Evolutionary conservation across 2,888 invertebrate species (phyloP).

Genomic region (Philereme vetulata): DNA sequence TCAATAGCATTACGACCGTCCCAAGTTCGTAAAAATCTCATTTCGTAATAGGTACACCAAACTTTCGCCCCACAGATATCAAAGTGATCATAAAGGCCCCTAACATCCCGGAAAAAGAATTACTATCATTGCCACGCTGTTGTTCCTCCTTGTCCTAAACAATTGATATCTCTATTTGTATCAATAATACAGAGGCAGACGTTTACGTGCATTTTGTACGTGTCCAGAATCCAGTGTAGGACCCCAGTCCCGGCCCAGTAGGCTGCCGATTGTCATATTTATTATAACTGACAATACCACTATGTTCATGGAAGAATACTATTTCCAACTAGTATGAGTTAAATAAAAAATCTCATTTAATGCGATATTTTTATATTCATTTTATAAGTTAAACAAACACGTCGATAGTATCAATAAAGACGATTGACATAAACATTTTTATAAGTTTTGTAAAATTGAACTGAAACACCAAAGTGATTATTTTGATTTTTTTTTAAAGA

Average conservation of each 20-base stretch:
- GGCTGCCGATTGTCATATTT: slow-evolving; percentile 53
- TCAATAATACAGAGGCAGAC: slow-evolving; percentile 80
- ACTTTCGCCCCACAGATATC: slow-evolving; percentile 58
- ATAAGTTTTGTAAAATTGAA: no score
- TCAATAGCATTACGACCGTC: slow-evolving; percentile 57
- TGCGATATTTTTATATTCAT: no score
- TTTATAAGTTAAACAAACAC: no score
- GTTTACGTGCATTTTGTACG: slow-evolving; percentile 78
- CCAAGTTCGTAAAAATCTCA: slow-evolving; percentile 60
- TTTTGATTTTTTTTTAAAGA: no score
- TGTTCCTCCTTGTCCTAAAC: slow-evolving; percentile 76
- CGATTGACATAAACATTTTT: no score
- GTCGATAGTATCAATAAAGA: no score
- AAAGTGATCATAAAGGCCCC: slow-evolving; percentile 57
- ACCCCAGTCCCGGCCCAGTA: slow-evolving; percentile 45
- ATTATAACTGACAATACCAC: slow-evolving; percentile 51
- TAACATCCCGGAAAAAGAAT: slow-evolving; percentile 61
- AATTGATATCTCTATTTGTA: slow-evolving; percentile 84
- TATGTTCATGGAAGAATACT: not conserved
- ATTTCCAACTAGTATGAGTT: not conserved
- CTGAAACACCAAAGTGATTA: no score
- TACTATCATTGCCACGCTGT: slow-evolving; percentile 73
- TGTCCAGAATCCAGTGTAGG: slow-evolving; percentile 67
- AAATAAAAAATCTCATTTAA: not conserved
- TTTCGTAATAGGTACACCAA: slow-evolving; percentile 50